Conservation (phyloP, 2,888 invertebrate genomes). For the Lasiommata megera region DNA sequence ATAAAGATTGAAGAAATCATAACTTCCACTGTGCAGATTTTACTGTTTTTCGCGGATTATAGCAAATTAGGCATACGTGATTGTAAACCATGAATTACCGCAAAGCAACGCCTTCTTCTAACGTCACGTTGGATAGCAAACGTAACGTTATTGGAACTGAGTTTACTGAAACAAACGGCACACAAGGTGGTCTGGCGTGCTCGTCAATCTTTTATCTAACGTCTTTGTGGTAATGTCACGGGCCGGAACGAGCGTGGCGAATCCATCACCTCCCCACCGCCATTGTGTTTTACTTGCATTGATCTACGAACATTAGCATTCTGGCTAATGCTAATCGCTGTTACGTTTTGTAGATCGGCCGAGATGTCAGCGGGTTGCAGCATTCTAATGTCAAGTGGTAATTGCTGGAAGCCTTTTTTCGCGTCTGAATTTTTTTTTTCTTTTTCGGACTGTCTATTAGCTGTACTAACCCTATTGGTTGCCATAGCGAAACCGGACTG, state of each 20-base stretch:
- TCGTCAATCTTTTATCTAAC: constrained; percentile 67
- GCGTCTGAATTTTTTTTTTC: not conserved
- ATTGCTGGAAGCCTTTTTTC: constrained; percentile 3
- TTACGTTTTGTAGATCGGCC: constrained; percentile 32
- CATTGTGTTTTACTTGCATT: constrained; percentile 44
- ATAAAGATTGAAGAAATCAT: too few relatives aligned
- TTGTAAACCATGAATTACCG: too few relatives aligned
- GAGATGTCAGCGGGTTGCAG: constrained; percentile 7
- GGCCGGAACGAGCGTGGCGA: constrained; percentile 42
- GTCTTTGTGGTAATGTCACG: constrained; percentile 56
- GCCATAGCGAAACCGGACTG: too few relatives aligned
- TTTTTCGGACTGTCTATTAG: too few relatives aligned
- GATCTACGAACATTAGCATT: constrained; percentile 52
- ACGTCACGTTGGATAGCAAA: too few relatives aligned
- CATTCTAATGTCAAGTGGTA: constrained; percentile 12
- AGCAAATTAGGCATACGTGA: too few relatives aligned
- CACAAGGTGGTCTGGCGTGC: constrained; percentile 60
- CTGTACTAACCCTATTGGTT: too few relatives aligned
- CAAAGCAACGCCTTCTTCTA: too few relatives aligned
- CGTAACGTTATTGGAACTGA: not conserved
- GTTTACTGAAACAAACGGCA: constrained; percentile 34
- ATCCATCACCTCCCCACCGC: constrained; percentile 49
- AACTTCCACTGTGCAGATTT: too few relatives aligned
- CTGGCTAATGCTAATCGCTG: constrained; percentile 55
- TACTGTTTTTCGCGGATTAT: too few relatives aligned